Percentiles rank a stretch among this genome's conserved stretches.
phyloP scores from a whole-genome alignment of 2,113 vertebrate genomes.

The Gallinago undulata region DNA sequence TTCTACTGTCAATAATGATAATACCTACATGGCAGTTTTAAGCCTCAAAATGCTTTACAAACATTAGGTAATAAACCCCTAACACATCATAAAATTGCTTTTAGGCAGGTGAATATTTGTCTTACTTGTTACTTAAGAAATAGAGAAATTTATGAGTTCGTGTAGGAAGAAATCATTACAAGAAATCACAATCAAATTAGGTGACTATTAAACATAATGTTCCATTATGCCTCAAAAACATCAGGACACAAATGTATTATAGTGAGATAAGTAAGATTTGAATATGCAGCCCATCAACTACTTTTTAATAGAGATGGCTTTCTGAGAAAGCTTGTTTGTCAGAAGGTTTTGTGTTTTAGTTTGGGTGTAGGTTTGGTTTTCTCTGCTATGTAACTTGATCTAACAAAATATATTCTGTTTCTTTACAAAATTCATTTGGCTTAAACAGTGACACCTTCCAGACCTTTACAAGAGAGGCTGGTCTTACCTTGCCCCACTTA shows the following conservation, averaged over 20 bases:
- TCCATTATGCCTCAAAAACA: background rate
- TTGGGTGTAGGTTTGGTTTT: background rate
- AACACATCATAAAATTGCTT: background rate
- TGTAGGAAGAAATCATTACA: background rate
- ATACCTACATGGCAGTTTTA: background rate
- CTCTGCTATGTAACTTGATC: background rate
- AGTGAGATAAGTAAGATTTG: background rate
- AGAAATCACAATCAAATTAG: background rate
- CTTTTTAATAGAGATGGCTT: background rate
- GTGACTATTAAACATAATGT: background rate
- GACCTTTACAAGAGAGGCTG: background rate
- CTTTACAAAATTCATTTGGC: background rate
- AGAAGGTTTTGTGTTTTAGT: background rate
- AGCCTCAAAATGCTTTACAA: background rate
- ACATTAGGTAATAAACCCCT: background rate
- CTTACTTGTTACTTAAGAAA: background rate
- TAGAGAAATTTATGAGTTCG: background rate
- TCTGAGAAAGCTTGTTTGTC: background rate
- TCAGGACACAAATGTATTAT: background rate
- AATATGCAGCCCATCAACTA: background rate
- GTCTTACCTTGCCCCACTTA: background rate
- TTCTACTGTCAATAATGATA: background rate
- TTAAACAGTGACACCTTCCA: background rate
- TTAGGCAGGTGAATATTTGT: background rate
- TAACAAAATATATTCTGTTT: background rate